phyloP scores from a whole-genome alignment of 1,140 invertebrate species.

The Drosophila teissieri region DNA sequence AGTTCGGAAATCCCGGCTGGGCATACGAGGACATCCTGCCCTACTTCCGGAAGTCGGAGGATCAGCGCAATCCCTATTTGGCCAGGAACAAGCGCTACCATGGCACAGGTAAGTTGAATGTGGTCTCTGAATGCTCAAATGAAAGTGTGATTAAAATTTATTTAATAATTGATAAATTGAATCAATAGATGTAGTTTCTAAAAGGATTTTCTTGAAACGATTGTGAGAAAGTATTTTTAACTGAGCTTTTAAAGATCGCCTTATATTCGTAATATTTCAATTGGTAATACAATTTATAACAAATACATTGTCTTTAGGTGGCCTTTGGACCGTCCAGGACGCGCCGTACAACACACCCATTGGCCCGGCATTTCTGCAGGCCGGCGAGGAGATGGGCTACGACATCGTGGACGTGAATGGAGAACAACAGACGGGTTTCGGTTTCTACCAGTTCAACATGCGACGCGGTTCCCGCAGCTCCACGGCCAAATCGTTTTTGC shows the following conservation, averaged over 20 bases:
- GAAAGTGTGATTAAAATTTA: too few species aligned
- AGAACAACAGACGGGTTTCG: constrained; percentile 92
- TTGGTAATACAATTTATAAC: too few species aligned
- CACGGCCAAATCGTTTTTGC: constrained; percentile 91
- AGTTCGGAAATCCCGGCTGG: constrained; percentile 95
- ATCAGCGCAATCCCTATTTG: constrained; percentile 92
- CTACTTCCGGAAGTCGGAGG: constrained; percentile 95
- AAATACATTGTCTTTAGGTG: constrained; percentile 86
- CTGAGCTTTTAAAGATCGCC: too few species aligned
- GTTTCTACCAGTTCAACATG: constrained; percentile 93
- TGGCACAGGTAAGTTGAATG: constrained; percentile 85
- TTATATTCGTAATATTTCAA: too few species aligned
- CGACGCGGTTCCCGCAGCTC: constrained; percentile 91
- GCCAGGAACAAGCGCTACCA: constrained; percentile 90
- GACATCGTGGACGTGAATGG: constrained; percentile 92
- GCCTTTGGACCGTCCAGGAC: constrained; percentile 92
- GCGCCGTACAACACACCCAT: constrained; percentile 92
- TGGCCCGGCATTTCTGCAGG: constrained; percentile 93
- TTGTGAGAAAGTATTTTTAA: too few species aligned
- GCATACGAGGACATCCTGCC: constrained; percentile 93
- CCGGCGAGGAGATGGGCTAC: constrained; percentile 95
- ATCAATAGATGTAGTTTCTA: too few species aligned
- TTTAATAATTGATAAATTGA: too few species aligned
- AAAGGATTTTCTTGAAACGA: too few species aligned
- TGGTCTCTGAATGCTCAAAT: too few species aligned